These are phyloP conservation scores for Drosophila diplacantha DNA, from an alignment of 2,888 invertebrate genomes.

Conservation along the genomic window DNA sequence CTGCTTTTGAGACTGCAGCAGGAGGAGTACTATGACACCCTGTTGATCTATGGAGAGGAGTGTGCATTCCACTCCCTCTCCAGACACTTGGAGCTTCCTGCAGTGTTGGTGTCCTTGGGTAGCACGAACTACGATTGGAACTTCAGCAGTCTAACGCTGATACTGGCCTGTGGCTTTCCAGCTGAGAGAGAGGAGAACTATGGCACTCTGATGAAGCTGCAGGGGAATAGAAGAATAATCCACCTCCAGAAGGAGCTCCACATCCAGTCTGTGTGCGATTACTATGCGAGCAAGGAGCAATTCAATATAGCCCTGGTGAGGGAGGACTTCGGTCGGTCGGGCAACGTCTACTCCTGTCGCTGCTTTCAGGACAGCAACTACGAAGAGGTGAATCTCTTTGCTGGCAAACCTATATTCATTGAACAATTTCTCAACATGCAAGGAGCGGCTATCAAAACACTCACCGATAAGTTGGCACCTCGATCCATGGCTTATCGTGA, in stretches of 20 bases:
- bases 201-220: conserved; percentile 22
- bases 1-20: conserved; percentile 35
- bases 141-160: conserved; percentile 18
- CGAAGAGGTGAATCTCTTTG: conserved; percentile 1
- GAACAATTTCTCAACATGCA: conserved; percentile 55
- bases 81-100: conserved; percentile 9
- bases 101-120: conserved; percentile 17
- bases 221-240: conserved; percentile 36
- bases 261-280: conserved; percentile 28
- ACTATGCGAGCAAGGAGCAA: conserved; percentile 40
- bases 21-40: conserved; percentile 32
- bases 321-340: conserved; percentile 3
- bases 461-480: conserved; percentile 48
- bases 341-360: conserved; percentile 41
- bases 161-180: conserved; percentile 17
- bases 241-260: background rate
- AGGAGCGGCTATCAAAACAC: conserved; percentile 39
- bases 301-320: conserved; percentile 47
- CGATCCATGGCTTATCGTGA: conserved; percentile 47
- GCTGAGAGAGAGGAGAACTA: conserved; percentile 21
- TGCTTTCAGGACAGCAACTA: conserved; percentile 19
- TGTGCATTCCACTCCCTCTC: conserved; percentile 45
- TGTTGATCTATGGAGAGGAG: conserved; percentile 42
- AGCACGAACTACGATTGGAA: conserved; percentile 31
- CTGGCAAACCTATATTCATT: conserved; percentile 26